Percentiles rank a stretch among this genome's conserved stretches.
Conservation (phyloP, 2,113 vertebrate genomes). For the Chitala chitala region DNA sequence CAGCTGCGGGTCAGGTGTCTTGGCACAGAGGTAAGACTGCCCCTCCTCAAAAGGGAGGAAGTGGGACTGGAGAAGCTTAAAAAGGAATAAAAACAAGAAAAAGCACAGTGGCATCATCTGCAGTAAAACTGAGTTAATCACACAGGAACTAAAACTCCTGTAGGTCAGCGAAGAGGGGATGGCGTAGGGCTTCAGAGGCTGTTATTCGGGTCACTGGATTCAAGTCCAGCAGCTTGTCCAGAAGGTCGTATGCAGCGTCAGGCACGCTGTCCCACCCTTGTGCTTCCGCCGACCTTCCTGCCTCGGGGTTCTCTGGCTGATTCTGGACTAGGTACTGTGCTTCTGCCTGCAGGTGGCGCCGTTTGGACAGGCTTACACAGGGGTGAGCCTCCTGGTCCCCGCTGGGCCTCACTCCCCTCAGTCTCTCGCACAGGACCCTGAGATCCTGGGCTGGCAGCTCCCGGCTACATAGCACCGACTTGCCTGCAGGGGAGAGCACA, state of each 20-base stretch:
- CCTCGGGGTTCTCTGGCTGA: constrained; percentile 17
- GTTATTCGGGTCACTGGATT: constrained; percentile 88
- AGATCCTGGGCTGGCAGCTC: constrained; percentile 84
- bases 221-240: constrained; percentile 86
- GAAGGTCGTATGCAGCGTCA: constrained; percentile 82
- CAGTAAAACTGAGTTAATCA: no score
- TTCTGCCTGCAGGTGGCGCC: constrained; percentile 17
- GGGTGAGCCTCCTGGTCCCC: constrained; percentile 16
- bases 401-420: constrained; percentile 59
- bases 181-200: constrained; percentile 73
- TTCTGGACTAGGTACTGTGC: background rate
- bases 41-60: no score
- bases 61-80: background rate
- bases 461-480: constrained; percentile 82
- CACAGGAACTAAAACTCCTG: background rate
- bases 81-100: background rate
- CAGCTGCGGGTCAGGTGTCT: no score
- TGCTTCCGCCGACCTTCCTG: constrained; percentile 33
- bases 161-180: constrained; percentile 76
- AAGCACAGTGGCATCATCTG: background rate
- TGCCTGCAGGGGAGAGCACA: no score
- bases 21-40: background rate
- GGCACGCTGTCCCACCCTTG: constrained; percentile 81
- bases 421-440: constrained; percentile 79
- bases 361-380: background rate